phyloP scores from a whole-genome alignment of 35 echinoderm and acorn worm species.

The Stichopus chloronotus region DNA sequence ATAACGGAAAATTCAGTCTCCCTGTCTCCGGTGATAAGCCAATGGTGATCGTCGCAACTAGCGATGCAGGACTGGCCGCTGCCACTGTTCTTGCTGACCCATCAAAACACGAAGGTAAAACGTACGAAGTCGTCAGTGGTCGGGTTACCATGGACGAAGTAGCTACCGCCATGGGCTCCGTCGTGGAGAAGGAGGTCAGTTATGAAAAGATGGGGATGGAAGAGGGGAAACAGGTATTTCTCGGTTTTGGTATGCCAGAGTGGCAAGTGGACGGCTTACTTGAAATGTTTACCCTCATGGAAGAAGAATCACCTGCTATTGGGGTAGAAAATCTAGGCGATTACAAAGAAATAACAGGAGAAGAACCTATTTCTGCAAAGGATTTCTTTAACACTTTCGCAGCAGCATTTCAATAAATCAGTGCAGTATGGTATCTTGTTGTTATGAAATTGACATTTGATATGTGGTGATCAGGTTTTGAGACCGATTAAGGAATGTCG shows the following conservation, averaged over 20 bases:
- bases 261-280: constrained; percentile 47
- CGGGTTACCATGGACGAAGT: constrained; percentile 21
- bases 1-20: constrained; percentile 9
- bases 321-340: constrained; percentile 41
- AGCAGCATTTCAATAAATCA: constrained; percentile 22
- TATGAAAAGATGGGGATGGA: background rate
- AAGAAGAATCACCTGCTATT: constrained; percentile 25
- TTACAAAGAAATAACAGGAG: constrained; percentile 52
- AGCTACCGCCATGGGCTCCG: background rate
- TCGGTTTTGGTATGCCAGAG: constrained; percentile 21
- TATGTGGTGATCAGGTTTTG: too few relatives aligned
- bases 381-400: background rate
- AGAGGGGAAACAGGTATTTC: constrained; percentile 1
- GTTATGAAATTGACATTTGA: too few relatives aligned
- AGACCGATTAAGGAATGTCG: too few relatives aligned
- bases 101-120: constrained; percentile 51
- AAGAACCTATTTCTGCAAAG: constrained; percentile 28
- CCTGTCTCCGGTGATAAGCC: constrained; percentile 28
- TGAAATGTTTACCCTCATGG: constrained; percentile 33
- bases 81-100: constrained; percentile 21
- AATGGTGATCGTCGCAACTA: background rate
- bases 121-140: constrained; percentile 11
- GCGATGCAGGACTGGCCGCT: constrained; percentile 27
- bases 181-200: constrained; percentile 26
- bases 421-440: too few relatives aligned